Percentiles rank a stretch among this genome's conserved stretches.
Conservation (phyloP, 1,140 invertebrate species). For the Drosophila murphyi region DNA sequence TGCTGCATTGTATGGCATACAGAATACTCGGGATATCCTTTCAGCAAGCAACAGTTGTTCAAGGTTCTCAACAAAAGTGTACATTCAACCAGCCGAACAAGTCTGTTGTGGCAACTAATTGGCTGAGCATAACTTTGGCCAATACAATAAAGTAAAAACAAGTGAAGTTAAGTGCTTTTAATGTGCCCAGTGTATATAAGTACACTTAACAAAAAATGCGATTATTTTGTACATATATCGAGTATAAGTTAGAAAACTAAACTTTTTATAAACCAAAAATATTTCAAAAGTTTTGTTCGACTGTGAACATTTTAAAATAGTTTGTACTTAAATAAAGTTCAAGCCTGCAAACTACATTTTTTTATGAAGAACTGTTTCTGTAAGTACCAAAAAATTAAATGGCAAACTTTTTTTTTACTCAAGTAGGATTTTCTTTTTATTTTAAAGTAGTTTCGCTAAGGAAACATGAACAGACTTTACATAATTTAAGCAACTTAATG, state of each 20-base stretch:
- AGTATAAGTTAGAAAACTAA: too few relatives aligned
- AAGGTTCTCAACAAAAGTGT: conserved; percentile 2
- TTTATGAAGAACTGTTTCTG: too few relatives aligned
- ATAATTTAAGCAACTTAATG: too few relatives aligned
- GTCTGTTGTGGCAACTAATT: conserved; percentile 51
- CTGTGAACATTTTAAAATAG: too few relatives aligned
- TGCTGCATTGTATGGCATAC: conserved; percentile 55
- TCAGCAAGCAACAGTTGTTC: conserved; percentile 36
- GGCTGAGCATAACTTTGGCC: conserved; percentile 58
- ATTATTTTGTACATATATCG: too few relatives aligned
- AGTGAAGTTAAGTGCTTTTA: conserved; percentile 38
- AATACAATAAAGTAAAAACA: conserved; percentile 33
- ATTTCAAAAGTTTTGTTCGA: too few relatives aligned
- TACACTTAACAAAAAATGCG: background rate
- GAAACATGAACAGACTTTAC: background rate
- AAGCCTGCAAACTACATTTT: too few relatives aligned
- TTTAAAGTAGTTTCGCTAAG: background rate
- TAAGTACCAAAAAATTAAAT: too few relatives aligned
- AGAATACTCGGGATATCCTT: conserved; percentile 63
- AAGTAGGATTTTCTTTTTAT: background rate
- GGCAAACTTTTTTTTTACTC: too few relatives aligned
- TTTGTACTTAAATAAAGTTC: too few relatives aligned
- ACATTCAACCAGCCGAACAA: background rate
- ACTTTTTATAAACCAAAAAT: too few relatives aligned
- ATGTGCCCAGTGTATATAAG: background rate